Conservation (phyloP, 2,888 invertebrate species). For the Tipula confusa region DNA sequence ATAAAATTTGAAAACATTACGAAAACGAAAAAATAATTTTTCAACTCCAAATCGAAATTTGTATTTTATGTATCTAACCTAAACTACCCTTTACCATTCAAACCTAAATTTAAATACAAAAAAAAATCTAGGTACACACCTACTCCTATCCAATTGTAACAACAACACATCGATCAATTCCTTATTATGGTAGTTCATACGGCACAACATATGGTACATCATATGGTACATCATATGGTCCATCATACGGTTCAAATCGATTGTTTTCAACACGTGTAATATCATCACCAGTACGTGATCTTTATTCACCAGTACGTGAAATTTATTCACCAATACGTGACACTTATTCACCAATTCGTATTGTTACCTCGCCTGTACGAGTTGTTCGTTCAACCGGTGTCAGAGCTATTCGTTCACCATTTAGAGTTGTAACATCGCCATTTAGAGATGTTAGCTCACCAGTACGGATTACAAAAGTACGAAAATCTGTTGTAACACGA, state of each 20-base stretch:
- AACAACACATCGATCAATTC: conserved; percentile 46
- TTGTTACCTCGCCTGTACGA: conserved; percentile 29
- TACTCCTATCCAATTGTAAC: conserved; percentile 50
- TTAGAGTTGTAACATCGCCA: conserved; percentile 40
- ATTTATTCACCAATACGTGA: conserved; percentile 32
- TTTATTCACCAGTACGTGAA: conserved; percentile 28
- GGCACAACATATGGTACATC: background rate
- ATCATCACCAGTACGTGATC: conserved; percentile 41
- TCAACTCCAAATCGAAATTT: background rate
- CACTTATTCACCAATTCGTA: conserved; percentile 35
- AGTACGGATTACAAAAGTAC: conserved; percentile 49
- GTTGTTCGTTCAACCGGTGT: conserved; percentile 36
- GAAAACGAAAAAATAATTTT: background rate
- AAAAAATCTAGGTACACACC: conserved; percentile 40
- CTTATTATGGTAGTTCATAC: conserved; percentile 38
- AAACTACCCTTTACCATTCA: background rate
- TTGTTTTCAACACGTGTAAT: conserved; percentile 41
- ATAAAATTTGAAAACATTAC: background rate
- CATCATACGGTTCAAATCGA: conserved; percentile 37
- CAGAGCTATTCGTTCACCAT: conserved; percentile 32
- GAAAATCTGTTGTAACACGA: conserved; percentile 62
- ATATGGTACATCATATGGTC: background rate
- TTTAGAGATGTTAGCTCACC: conserved; percentile 34
- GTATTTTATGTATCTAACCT: background rate
- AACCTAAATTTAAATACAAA: conserved; percentile 31